Evolutionary conservation across 2,113 vertebrate species (phyloP), one percentile per base, ranked within the genome.

Genomic region (Malurus cyaneus): DNA sequence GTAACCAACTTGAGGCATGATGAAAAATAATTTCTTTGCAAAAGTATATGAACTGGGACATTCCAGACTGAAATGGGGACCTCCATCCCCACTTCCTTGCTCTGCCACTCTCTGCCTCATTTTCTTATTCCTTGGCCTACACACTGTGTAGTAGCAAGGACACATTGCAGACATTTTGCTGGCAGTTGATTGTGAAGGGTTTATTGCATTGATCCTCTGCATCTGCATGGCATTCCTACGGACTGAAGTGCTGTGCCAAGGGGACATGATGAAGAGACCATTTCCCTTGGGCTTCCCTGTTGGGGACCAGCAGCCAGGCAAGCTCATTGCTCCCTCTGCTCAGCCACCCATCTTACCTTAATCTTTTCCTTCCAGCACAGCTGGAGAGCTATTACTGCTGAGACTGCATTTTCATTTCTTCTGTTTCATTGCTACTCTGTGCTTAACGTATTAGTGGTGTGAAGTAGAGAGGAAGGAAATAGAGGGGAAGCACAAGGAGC

Each of bases 391-490:
- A 28, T 14, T 90, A 64, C 70, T 94, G 81, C 76, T 9, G 5
- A 91, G 91, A 42, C 41, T 84, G 77, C 73, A 29, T 69, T 96
- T 90, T 74, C 36, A 15, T 79, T 62, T 67, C 73, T 85, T 81
- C 2, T 10, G 47, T 92, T 88, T 78, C 65, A 25, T 36, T 78
- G 69, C 42, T 88, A 72, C 61, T 41, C 84, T 81, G 39, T 39
- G 25, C 4, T 3, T 85, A 93, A 77, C 0, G 0, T 83, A 78
- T 91, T 89, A 73, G 50, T 69, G 47, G 76, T 77, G 39, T 66
- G 57, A 91, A 93, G 69, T 8, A 26, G 79, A 73, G 71, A 76
- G 88, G 81, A 95, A 95, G 88, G 88, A 94, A 90, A 66, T 17
- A 39, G 67, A 80, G 20, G 39, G 54, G 26, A 92, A 94, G 79